Base-by-base conservation (phyloP, 1,140 invertebrate genomes). In the Drosophila murphyi region DNA sequence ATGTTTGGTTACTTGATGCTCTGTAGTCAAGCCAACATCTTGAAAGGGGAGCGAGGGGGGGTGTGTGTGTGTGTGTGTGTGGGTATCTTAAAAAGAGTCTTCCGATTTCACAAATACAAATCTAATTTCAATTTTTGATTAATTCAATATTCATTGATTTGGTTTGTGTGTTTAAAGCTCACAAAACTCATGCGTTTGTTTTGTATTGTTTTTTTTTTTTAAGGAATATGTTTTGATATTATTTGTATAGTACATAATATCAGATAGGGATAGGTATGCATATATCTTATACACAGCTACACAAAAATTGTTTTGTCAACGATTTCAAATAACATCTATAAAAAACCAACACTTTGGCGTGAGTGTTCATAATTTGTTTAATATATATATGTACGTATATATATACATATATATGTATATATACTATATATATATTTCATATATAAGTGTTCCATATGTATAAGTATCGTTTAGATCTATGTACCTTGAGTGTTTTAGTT, bases 31-130 rank as follows among this genome's bases (percentile, higher is more conserved):
- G 67, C 72, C 47, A 69, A 60, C 50, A 55, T 72, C n/a, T 76
- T 62, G 43, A 60, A 20, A 20, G 20, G 20, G 20, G 20, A 20
- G 20, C 20, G 20, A 20, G 20, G 20, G 20, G 20, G 20, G 0
- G 20, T 37, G 43, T 39, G 45, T 0, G 39, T 8, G 6, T 2
- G 10, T 2, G 4, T 43, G 39, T 8, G 39, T 4, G 3, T 43
- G 34, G 2, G 12, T 10, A 35, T 69, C 41, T 64, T 62, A 59
- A 61, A 76, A 73, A 74, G 52, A 87, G 72, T 87, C 82, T 81
- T 86, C 67, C 74, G 60, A 71, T 87, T 87, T 70, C 73, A 78
- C 55, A 81, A 81, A 86, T 86, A 65, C 78, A 80, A 85, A 74
- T 78, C 65, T 62, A 71, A 63, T 67, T 75, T 80, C 52, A 69